A percentile compares a stretch with the other conserved stretches of the same genome.
Evolutionary conservation across 1,140 invertebrate genomes (phyloP).

Genomic region (Danaus plexippus): DNA sequence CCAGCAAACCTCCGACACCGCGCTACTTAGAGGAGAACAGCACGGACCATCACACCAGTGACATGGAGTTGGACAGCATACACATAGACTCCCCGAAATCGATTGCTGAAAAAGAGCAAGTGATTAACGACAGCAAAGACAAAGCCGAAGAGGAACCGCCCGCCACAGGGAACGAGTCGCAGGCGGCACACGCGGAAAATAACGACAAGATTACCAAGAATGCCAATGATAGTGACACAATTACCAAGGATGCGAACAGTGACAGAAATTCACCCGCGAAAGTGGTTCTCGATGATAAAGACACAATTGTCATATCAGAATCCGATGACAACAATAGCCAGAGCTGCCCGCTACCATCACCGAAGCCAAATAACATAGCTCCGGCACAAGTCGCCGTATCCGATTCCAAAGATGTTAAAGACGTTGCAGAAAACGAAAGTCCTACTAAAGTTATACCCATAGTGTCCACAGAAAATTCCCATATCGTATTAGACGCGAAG

Average conservation of each 20-base stretch:
- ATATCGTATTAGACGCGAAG: constrained; percentile 58
- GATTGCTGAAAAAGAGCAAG: constrained; percentile 59
- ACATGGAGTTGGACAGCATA: constrained; percentile 68
- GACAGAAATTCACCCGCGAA: constrained; percentile 46
- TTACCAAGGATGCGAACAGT: constrained; percentile 37
- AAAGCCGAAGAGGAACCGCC: constrained; percentile 28
- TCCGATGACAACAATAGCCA: constrained; percentile 69
- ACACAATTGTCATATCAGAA: constrained; percentile 69
- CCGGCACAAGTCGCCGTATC: constrained; percentile 38
- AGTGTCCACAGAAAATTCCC: constrained; percentile 63
- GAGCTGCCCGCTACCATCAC: constrained; percentile 61
- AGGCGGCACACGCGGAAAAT: constrained; percentile 22
- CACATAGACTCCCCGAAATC: constrained; percentile 66
- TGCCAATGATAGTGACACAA: constrained; percentile 24
- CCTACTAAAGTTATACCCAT: constrained; percentile 60
- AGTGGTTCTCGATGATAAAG: constrained; percentile 55
- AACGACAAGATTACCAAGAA: constrained; percentile 14
- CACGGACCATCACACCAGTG: constrained; percentile 60
- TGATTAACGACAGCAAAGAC: constrained; percentile 42
- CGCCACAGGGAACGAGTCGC: constrained; percentile 27
- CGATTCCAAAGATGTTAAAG: constrained; percentile 46
- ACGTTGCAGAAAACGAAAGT: constrained; percentile 44
- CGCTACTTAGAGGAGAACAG: constrained; percentile 50
- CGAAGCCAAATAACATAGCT: constrained; percentile 39
- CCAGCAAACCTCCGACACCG: constrained; percentile 49